A percentile compares a stretch with the other conserved stretches of the same genome.
phyloP scores from a whole-genome alignment of 1,140 invertebrate genomes.

The Globodera ellingtonae region DNA sequence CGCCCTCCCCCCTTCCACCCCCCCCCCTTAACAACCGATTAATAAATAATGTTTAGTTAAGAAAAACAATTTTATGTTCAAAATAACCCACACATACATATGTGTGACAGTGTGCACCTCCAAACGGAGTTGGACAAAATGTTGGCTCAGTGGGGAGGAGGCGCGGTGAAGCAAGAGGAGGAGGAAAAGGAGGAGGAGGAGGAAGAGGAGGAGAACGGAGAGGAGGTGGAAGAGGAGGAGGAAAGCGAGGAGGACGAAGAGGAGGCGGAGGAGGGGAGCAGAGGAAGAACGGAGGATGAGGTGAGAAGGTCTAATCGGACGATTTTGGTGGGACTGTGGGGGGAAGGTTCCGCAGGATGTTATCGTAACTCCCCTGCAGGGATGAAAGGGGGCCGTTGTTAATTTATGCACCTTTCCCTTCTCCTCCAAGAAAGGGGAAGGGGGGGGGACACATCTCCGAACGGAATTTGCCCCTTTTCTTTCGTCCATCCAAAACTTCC shows the following conservation, averaged over 20 bases:
- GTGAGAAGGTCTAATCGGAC: too few species aligned
- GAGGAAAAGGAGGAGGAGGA: conserved; percentile 12
- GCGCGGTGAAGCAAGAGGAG: conserved; percentile 6
- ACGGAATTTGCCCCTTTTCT: too few species aligned
- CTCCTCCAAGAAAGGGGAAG: too few species aligned
- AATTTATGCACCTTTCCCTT: background rate
- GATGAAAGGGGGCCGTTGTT: background rate
- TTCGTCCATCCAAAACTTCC: too few species aligned
- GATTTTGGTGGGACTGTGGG: too few species aligned
- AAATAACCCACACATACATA: too few species aligned
- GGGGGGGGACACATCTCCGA: too few species aligned
- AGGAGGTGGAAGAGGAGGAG: conserved; percentile 16
- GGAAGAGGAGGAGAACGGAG: background rate
- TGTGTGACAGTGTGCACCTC: background rate
- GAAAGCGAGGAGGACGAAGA: conserved; percentile 16
- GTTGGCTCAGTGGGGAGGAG: conserved; percentile 17
- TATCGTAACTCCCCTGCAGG: background rate
- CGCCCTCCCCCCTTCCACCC: too few species aligned
- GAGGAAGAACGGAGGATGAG: background rate
- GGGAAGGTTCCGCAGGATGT: background rate
- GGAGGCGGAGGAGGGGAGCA: conserved; percentile 8
- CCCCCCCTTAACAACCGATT: too few species aligned
- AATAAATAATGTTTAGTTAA: too few species aligned
- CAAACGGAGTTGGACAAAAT: conserved; percentile 29
- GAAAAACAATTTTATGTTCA: too few species aligned